A percentile compares a stretch with the other conserved stretches of the same genome.
phyloP scores from a whole-genome alignment of 2,888 invertebrate species.

The Fragum sueziense region DNA sequence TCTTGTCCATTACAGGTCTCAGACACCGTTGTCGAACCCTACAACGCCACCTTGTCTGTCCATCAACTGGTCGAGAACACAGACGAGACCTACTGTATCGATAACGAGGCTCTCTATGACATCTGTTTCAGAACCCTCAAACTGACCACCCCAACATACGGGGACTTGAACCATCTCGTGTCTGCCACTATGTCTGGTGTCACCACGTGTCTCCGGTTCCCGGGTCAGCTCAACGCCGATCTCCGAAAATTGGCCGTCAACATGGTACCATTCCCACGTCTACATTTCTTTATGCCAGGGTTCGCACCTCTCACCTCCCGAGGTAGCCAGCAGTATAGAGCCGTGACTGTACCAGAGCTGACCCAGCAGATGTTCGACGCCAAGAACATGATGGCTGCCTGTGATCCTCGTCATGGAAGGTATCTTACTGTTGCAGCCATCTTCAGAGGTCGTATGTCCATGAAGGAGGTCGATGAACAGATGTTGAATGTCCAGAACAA shows the following conservation, averaged over 20 bases:
- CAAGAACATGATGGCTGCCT: constrained; percentile 98
- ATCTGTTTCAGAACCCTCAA: constrained; percentile 95
- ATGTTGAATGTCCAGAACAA: constrained; percentile 21
- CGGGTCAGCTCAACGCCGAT: constrained; percentile 73
- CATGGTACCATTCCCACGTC: constrained; percentile 79
- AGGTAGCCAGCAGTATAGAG: constrained; percentile 88
- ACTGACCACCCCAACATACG: constrained; percentile 91
- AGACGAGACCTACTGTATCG: constrained; percentile 94
- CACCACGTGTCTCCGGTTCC: constrained; percentile 82
- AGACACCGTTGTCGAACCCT: constrained; percentile 88
- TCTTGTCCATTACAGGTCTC: constrained; percentile 86
- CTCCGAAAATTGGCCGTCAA: constrained; percentile 74
- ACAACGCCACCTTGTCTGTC: constrained; percentile 92
- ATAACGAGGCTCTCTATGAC: constrained; percentile 94
- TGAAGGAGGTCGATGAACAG: constrained; percentile 82
- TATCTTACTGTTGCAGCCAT: constrained; percentile 93
- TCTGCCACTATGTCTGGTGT: constrained; percentile 83
- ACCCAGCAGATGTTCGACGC: constrained; percentile 95
- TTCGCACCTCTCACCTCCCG: constrained; percentile 87
- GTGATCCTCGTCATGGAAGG: constrained; percentile 95
- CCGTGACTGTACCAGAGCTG: constrained; percentile 87
- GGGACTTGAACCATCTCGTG: constrained; percentile 92
- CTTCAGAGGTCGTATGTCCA: constrained; percentile 95
- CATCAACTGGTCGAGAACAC: constrained; percentile 90
- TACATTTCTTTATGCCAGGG: constrained; percentile 80